These are phyloP conservation scores for Xylophagus ater DNA, from an alignment of 2,888 invertebrate species.

Conservation along the genomic window DNA sequence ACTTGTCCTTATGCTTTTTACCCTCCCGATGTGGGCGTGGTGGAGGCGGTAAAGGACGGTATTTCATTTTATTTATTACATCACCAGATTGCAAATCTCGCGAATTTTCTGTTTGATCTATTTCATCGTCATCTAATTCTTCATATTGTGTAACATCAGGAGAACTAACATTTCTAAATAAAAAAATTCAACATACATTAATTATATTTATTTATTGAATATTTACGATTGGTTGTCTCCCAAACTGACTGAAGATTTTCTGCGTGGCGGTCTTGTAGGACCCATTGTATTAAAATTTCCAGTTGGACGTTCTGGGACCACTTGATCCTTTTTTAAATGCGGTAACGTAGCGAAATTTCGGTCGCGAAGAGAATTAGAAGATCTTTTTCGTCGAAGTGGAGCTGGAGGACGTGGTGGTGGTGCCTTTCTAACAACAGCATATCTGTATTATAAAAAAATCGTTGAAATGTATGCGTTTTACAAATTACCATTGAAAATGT, in stretches of 20 bases:
- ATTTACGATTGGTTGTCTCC: constrained; percentile 40
- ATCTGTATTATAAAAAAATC: constrained; percentile 43
- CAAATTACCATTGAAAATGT: constrained; percentile 15
- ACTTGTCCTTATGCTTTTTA: constrained; percentile 38
- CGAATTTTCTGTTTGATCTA: constrained; percentile 19
- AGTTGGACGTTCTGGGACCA: constrained; percentile 46
- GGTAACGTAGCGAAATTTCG: constrained; percentile 61
- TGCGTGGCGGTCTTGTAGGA: constrained; percentile 50
- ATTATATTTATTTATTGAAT: too few relatives aligned
- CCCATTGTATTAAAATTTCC: constrained; percentile 51
- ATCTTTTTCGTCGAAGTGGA: constrained; percentile 47
- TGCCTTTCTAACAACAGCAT: constrained; percentile 66
- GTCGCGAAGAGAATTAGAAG: constrained; percentile 45
- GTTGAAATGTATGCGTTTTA: constrained; percentile 25
- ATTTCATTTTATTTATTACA: constrained; percentile 71
- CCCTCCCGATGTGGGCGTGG: constrained; percentile 68
- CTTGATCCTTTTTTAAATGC: constrained; percentile 36
- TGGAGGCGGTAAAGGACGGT: constrained; percentile 74
- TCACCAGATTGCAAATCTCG: constrained; percentile 61
- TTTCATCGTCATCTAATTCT: constrained; percentile 34
- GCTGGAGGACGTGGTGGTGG: constrained; percentile 50
- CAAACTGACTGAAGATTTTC: constrained; percentile 47
- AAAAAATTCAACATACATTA: background rate
- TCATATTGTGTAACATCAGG: constrained; percentile 41
- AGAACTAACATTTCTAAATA: constrained; percentile 14